Base-by-base conservation (phyloP, 2,113 vertebrate genomes). In the Notiomystis cincta region DNA sequence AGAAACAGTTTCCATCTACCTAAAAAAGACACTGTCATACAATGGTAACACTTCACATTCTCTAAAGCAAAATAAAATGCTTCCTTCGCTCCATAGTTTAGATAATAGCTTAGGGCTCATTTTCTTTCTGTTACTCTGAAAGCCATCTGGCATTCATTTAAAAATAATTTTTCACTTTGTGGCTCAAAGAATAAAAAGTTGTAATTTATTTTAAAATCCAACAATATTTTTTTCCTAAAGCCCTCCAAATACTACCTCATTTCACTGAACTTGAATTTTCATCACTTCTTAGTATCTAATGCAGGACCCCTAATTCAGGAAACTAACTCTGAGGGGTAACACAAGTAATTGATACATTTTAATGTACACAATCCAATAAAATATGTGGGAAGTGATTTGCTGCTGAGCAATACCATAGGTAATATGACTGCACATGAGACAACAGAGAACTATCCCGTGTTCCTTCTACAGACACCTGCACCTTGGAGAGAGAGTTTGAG, bases 61-160 rank as follows among this genome's bases (percentile, higher is more conserved):
- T 58, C 31, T 88, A 86, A 86, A n/a, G 79, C 67, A 90, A 92
- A 94, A 95, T 83, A 96, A 95, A 97, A 94, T 20, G 45, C 64
- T 92, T 95, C 76, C 67, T 88, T 88, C 76, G 27, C 67, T 80
- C 17, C 67, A 86, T 6, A 87, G 71, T 94, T 96, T 51, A 94
- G 82, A 88, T 80, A 91, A 94, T 58, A 80, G 85, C 90, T 90
- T 82, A 83, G 21, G 54, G 40, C 35, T 93, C 76, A 89, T 92
- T 94, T 95, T 91, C 88, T 58, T 90, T 90, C 75, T 75, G 62
- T 83, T 86, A 70, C 51, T 95, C 56, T 88, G 82, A 88, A 93
- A 96, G 79, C 82, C 85, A 96, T 93, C 93, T 96, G 95, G 85
- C 60, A 81, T 90, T 90, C 37, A 95, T 92, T 88, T 94, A 90